Percentiles rank a stretch among this genome's conserved stretches.
Evolutionary conservation across 2,888 invertebrate genomes (phyloP).

Genomic region (Heliconius ismenius): DNA sequence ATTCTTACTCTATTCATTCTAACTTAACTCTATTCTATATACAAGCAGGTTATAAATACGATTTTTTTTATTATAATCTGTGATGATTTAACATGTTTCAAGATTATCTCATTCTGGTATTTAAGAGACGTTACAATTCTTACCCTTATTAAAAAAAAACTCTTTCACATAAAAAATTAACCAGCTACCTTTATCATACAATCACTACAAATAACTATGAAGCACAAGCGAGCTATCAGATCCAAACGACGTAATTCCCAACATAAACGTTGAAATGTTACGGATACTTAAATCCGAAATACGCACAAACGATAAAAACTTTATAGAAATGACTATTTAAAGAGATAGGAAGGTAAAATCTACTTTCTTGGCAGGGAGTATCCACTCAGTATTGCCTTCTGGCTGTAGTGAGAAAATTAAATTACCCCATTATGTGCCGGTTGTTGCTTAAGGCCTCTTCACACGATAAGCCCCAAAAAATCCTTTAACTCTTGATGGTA

Average conservation of each 20-base stretch:
- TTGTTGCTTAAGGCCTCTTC: slow-evolving; percentile 42
- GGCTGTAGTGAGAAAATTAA: slow-evolving; percentile 69
- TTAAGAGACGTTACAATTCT: too few species aligned
- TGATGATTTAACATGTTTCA: too few species aligned
- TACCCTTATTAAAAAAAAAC: too few species aligned
- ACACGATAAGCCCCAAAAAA: slow-evolving; percentile 34
- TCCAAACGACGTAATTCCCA: neutral
- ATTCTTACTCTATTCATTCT: too few species aligned
- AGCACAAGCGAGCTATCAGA: neutral
- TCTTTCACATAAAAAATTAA: neutral
- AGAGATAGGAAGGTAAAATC: slow-evolving; percentile 47
- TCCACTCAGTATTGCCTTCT: slow-evolving; percentile 52
- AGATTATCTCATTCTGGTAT: too few species aligned
- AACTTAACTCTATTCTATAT: too few species aligned
- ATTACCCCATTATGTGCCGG: slow-evolving; percentile 68
- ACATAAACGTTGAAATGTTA: slow-evolving; percentile 13
- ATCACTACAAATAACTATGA: neutral
- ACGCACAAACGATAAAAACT: slow-evolving; percentile 36
- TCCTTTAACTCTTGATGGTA: neutral
- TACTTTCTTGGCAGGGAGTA: slow-evolving; percentile 50
- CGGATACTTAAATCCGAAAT: slow-evolving; percentile 25
- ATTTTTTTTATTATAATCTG: too few species aligned
- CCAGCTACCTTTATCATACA: neutral
- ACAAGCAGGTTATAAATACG: too few species aligned
- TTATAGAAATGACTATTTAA: slow-evolving; percentile 47